These are phyloP conservation scores for Nomada ferruginata DNA, from an alignment of 2,888 invertebrate species.

Conservation along the genomic window DNA sequence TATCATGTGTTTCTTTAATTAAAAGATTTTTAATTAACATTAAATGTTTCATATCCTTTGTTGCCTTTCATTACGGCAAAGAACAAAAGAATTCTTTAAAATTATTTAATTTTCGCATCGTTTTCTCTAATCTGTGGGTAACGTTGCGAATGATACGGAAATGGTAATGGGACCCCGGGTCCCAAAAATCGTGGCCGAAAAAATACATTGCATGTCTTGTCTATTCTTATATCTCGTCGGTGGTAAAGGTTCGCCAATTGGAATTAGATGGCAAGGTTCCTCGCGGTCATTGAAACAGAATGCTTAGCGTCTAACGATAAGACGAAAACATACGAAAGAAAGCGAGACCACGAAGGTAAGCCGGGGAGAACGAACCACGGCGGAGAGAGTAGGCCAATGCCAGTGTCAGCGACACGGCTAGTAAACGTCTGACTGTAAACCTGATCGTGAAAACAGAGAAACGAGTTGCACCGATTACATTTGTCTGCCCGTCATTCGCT, in stretches of 20 bases:
- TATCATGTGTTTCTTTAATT: too few relatives aligned
- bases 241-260: neutral
- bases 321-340: conserved; percentile 58
- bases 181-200: too few relatives aligned
- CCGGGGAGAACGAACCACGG: conserved; percentile 79
- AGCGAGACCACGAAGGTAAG: conserved; percentile 75
- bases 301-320: conserved; percentile 36
- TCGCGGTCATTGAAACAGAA: conserved; percentile 6
- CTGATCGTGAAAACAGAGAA: conserved; percentile 82
- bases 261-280: neutral
- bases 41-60: too few relatives aligned
- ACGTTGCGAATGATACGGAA: too few relatives aligned
- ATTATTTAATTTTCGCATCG: too few relatives aligned
- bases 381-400: conserved; percentile 83
- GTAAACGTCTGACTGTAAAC: conserved; percentile 78
- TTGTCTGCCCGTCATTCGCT: conserved; percentile 39
- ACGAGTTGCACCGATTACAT: conserved; percentile 71
- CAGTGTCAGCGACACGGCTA: conserved; percentile 81
- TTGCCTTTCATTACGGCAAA: too few relatives aligned
- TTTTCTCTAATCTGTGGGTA: too few relatives aligned
- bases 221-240: too few relatives aligned
- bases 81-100: too few relatives aligned
- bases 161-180: too few relatives aligned
- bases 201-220: too few relatives aligned
- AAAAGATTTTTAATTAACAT: too few relatives aligned